Base-by-base conservation (phyloP, 2,113 vertebrate genomes). In the Oophaga pumilio region DNA sequence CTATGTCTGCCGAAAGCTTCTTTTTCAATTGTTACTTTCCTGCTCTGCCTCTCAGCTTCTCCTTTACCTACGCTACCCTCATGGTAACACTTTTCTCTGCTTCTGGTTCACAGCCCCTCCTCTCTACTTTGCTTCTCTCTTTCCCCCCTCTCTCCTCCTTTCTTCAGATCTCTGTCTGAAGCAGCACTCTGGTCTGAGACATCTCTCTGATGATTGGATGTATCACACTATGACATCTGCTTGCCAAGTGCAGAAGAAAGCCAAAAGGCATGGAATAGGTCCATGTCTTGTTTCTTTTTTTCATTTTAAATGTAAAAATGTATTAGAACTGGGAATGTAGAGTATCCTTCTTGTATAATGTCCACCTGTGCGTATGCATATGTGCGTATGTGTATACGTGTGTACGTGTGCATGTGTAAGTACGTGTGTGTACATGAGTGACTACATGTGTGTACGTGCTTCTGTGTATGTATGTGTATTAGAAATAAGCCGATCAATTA, bases 31-130 rank as follows among this genome's bases (percentile, higher is more conserved):
- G 68, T 83, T 43, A 83, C 69, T 83, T 76, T 83, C 79, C 49
- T 56, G n/a, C 59, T 22, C 69, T 8, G 68, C 57, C 85, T 82
- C 50, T n/a, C 24, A 66, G 86, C 80, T 83, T 83, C 79, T 88
- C 43, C 33, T 66, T 59, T 82, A 52, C 28, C 66, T 73, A 33
- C 53, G 49, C 79, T 84, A 88, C 76, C 80, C 78, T 87, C 69
- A 57, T 76, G 52, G 56, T 85, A 76, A 85, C 71, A 74, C 57
- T 85, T 85, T 66, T 86, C 76, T 83, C 62, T 50, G 76, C 73
- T 62, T 84, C 60, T 77, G 56, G 15, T 57, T 88, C 24, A 13
- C 64, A 76, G 71, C 50, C 59, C 71, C 71, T 77, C 66, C 87
- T 66, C 59, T 76, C 71, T 53, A 20, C 86, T 60, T 50, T 62